A percentile compares a stretch with the other conserved stretches of the same genome.
These are phyloP conservation scores for Acanthococcus lagerstroemiae DNA, from an alignment of 2,888 invertebrate genomes.

Conservation along the genomic window DNA sequence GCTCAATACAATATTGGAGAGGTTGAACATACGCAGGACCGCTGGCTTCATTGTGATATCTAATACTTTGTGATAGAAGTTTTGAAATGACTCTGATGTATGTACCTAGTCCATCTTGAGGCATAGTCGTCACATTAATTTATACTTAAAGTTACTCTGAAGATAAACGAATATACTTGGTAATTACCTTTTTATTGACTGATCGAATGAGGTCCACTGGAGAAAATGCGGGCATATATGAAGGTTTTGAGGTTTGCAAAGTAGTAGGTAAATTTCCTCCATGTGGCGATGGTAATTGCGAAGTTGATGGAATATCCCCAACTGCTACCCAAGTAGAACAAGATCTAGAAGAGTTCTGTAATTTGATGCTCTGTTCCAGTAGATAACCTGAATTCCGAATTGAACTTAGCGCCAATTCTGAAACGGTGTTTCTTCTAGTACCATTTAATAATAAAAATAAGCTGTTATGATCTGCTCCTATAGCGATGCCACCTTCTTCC, in stretches of 20 bases:
- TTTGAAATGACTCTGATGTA: no score
- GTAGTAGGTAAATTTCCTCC: conserved; percentile 45
- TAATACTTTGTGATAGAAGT: no score
- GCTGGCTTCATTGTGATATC: no score
- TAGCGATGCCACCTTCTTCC: not conserved
- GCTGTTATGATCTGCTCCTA: not conserved
- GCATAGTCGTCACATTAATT: no score
- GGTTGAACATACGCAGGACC: no score
- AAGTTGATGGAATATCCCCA: conserved; percentile 62
- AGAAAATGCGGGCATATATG: conserved; percentile 49
- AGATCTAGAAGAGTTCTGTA: conserved; percentile 57
- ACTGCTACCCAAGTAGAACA: conserved; percentile 83
- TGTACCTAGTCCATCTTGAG: no score
- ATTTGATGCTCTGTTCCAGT: conserved; percentile 47
- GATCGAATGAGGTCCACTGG: conserved; percentile 60
- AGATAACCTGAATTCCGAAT: conserved; percentile 48
- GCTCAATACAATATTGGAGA: no score
- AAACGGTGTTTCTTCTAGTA: conserved; percentile 43
- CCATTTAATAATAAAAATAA: not conserved
- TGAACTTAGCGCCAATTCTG: conserved; percentile 51
- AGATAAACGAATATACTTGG: no score
- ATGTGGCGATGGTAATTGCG: conserved; percentile 74
- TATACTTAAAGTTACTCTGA: no score
- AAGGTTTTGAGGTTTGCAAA: conserved; percentile 1
- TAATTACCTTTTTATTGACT: conserved; percentile 63